phyloP scores from a whole-genome alignment of 2,113 vertebrate genomes.

The Cynoglossus semilaevis region DNA sequence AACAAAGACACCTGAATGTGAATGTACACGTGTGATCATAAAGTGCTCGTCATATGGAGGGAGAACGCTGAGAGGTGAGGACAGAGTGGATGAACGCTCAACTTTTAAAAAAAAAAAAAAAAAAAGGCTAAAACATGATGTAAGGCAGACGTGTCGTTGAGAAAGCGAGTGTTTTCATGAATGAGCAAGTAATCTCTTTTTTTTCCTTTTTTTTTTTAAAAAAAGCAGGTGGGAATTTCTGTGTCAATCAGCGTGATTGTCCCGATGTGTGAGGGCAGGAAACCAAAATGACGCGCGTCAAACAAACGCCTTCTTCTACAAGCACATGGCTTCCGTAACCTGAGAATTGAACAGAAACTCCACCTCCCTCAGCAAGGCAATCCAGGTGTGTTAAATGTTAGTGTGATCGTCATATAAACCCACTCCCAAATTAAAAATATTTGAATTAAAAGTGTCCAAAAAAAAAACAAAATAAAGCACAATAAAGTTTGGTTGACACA shows the following conservation, averaged over 20 bases:
- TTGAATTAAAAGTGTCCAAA: conserved; percentile 31
- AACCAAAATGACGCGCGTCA: conserved; percentile 6
- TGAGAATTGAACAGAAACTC: too few species aligned
- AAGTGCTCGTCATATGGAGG: conserved; percentile 54
- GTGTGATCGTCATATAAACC: conserved; percentile 17
- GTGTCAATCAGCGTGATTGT: not conserved
- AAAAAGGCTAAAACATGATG: conserved; percentile 4
- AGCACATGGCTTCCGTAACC: too few species aligned
- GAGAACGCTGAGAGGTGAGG: conserved; percentile 26
- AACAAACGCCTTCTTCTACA: not conserved
- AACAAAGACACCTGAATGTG: conserved; percentile 16
- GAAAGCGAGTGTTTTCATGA: conserved; percentile 4
- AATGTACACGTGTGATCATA: conserved; percentile 22
- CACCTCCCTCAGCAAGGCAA: conserved; percentile 65
- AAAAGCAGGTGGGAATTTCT: conserved; percentile 26
- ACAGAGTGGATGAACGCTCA: not conserved
- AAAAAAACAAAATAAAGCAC: conserved; percentile 49
- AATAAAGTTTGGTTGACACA: conserved; percentile 14
- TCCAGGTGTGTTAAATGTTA: conserved; percentile 60
- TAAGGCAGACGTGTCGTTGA: conserved; percentile 23
- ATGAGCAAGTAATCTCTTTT: conserved; percentile 6
- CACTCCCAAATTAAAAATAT: conserved; percentile 21
- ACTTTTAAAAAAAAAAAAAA: too few species aligned
- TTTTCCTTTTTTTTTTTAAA: too few species aligned
- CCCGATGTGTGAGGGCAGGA: not conserved